phyloP scores from a whole-genome alignment of 2,888 invertebrate species.

The Drosophila subquinaria region DNA sequence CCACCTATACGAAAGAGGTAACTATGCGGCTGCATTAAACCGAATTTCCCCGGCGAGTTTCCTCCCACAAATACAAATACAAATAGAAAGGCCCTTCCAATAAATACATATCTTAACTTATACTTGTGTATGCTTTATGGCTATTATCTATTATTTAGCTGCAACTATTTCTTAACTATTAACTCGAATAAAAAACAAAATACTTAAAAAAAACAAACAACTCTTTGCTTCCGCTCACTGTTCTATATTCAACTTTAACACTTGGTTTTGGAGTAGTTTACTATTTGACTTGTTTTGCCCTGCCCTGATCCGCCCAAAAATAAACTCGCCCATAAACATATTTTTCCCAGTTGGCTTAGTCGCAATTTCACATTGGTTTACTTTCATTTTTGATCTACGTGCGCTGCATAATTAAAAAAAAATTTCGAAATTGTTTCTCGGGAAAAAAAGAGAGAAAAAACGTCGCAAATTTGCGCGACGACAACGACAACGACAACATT shows the following conservation, averaged over 20 bases:
- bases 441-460: constrained; percentile 24
- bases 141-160: constrained; percentile 23
- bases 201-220: constrained; percentile 25
- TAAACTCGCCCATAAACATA: constrained; percentile 23
- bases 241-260: constrained; percentile 47
- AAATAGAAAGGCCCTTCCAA: constrained; percentile 17
- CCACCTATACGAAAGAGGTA: constrained; percentile 86
- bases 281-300: constrained; percentile 5
- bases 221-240: constrained; percentile 6
- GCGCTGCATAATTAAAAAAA: constrained; percentile 73
- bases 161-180: constrained; percentile 66
- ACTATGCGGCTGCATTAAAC: constrained; percentile 83
- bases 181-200: constrained; percentile 64
- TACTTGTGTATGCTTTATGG: constrained; percentile 30
- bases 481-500: constrained; percentile 18
- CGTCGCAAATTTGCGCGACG: constrained; percentile 48
- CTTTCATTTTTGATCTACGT: constrained; percentile 78
- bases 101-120: constrained; percentile 8
- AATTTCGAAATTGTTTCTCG: constrained; percentile 58
- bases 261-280: constrained; percentile 49
- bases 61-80: background rate
- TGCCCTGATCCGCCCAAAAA: constrained; percentile 29
- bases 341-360: constrained; percentile 38
- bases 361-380: constrained; percentile 76
- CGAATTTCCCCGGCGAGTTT: constrained; percentile 15